A percentile compares a stretch with the other conserved stretches of the same genome.
Evolutionary conservation across 2,888 invertebrate species (phyloP).

Genomic region (Heteromurus nitidus): DNA sequence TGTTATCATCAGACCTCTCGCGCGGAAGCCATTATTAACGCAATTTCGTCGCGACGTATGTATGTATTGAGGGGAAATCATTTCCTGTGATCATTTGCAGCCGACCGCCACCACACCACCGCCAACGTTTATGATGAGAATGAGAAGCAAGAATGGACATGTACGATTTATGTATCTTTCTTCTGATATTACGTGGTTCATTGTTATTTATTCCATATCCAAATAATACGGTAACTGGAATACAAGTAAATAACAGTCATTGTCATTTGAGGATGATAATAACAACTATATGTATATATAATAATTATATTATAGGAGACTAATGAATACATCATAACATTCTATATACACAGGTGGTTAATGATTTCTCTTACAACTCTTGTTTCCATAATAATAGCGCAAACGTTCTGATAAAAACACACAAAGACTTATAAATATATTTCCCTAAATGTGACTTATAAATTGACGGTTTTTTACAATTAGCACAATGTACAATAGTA

Average conservation of each 20-base stretch:
- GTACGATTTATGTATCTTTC: too few species aligned
- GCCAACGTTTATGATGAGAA: too few species aligned
- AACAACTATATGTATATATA: conserved; percentile 22
- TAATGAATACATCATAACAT: conserved; percentile 3
- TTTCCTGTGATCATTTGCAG: too few species aligned
- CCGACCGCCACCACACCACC: too few species aligned
- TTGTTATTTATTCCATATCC: conserved; percentile 29
- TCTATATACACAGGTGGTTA: conserved; percentile 25
- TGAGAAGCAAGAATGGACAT: too few species aligned
- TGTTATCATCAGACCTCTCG: too few species aligned
- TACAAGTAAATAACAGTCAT: conserved; percentile 47
- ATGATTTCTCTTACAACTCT: conserved; percentile 3
- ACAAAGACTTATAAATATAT: background rate
- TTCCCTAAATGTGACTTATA: background rate
- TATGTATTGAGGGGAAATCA: too few species aligned
- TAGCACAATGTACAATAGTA: background rate
- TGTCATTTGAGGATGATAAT: conserved; percentile 22
- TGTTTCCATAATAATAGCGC: background rate
- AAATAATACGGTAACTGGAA: conserved; percentile 64
- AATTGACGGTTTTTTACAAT: too few species aligned
- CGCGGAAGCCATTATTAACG: too few species aligned
- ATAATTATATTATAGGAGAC: background rate
- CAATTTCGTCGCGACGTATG: too few species aligned
- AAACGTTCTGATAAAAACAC: conserved; percentile 13
- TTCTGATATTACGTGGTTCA: background rate